Evolutionary conservation across 2,888 invertebrate species (phyloP).

Genomic region (Drosophila bunnanda): DNA sequence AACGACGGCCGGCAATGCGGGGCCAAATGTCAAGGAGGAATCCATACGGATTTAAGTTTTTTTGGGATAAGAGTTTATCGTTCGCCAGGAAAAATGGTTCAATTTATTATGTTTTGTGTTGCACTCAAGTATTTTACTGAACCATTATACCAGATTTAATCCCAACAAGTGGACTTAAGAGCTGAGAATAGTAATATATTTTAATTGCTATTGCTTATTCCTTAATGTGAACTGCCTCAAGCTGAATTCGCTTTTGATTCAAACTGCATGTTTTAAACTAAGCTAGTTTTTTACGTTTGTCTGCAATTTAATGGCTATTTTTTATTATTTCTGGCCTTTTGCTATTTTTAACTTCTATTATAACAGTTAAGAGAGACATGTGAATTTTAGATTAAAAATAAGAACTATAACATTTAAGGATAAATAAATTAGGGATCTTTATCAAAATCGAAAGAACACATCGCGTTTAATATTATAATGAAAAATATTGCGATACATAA

Average conservation of each 20-base stretch:
- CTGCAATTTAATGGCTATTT: background rate
- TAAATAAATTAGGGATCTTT: too few species aligned
- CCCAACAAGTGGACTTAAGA: background rate
- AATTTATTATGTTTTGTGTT: background rate
- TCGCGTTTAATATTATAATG: too few species aligned
- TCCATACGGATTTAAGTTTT: slow-evolving; percentile 54
- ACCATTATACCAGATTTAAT: slow-evolving; percentile 2
- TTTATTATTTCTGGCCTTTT: background rate
- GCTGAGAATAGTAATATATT: background rate
- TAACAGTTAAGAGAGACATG: background rate
- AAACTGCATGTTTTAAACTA: slow-evolving; percentile 19
- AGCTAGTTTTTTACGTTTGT: background rate
- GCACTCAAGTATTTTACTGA: slow-evolving; percentile 11
- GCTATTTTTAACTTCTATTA: background rate
- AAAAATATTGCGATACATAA: too few species aligned
- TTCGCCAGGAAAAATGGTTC: background rate
- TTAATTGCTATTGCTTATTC: slow-evolving; percentile 2
- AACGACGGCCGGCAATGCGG: slow-evolving; percentile 10
- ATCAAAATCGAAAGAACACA: background rate
- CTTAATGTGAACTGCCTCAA: slow-evolving; percentile 17
- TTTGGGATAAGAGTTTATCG: background rate
- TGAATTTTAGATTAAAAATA: background rate
- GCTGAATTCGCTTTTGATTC: slow-evolving; percentile 25
- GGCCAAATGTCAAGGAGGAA: slow-evolving; percentile 75
- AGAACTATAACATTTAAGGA: background rate